phyloP scores from a whole-genome alignment of 1,140 invertebrate species.

The Phthorimaea operculella region DNA sequence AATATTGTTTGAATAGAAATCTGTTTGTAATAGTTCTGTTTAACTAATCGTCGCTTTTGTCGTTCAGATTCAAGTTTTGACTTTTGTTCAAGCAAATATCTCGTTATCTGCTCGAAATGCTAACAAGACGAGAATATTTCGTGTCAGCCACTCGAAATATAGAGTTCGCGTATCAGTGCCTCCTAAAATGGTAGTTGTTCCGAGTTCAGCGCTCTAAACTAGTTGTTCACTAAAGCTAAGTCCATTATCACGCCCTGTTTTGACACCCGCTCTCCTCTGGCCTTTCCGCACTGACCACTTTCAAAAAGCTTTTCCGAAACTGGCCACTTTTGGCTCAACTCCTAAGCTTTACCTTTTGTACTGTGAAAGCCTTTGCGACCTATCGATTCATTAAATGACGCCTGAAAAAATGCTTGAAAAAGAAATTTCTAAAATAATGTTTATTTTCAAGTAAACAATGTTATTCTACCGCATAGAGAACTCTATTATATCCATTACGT shows the following conservation, averaged over 20 bases:
- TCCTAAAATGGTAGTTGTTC: conserved; percentile 30
- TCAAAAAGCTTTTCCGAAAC: conserved; percentile 5
- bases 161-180: conserved; percentile 9
- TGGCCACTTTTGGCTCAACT: neutral
- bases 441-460: too few species aligned
- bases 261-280: conserved; percentile 20
- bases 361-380: neutral
- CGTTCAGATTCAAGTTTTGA: too few species aligned
- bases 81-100: too few species aligned
- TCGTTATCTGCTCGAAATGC: neutral
- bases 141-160: neutral
- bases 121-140: neutral
- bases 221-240: conserved; percentile 44
- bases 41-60: too few species aligned
- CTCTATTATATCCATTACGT: too few species aligned
- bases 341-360: neutral
- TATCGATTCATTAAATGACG: neutral
- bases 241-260: conserved; percentile 47
- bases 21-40: too few species aligned
- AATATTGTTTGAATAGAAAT: too few species aligned
- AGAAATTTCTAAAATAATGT: too few species aligned
- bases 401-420: too few species aligned
- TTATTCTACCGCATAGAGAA: too few species aligned
- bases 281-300: conserved; percentile 7
- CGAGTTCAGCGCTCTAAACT: conserved; percentile 31